Conservation (phyloP, 2,113 vertebrate genomes). For the Micronycteris hirsuta region DNA sequence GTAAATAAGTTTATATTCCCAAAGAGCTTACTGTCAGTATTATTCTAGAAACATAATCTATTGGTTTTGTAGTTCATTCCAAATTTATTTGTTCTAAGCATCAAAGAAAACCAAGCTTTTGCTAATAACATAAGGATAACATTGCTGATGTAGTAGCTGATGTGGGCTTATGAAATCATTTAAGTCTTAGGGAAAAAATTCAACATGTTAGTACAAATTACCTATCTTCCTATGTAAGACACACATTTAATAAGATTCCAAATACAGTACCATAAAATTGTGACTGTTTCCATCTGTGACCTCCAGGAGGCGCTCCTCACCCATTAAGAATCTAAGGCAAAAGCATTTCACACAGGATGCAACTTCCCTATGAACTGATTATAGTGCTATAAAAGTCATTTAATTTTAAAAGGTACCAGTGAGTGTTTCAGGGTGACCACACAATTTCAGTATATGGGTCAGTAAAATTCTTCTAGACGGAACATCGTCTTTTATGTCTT, state of each 20-base stretch:
- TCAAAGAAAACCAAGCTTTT: conserved; percentile 17
- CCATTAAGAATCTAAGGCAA: conserved; percentile 25
- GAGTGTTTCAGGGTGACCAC: conserved; percentile 28
- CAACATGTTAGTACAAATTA: neutral
- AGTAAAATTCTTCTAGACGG: conserved; percentile 11
- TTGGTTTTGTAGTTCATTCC: neutral
- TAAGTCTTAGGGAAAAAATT: neutral
- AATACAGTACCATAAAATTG: neutral
- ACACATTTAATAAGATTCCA: neutral
- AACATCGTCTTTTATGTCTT: neutral
- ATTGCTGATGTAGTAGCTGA: neutral
- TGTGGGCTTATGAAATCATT: neutral
- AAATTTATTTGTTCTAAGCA: neutral
- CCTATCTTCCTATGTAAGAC: neutral
- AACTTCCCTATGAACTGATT: conserved; percentile 26
- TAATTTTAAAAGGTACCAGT: conserved; percentile 30
- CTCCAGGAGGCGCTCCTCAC: conserved; percentile 71
- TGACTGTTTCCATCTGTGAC: conserved; percentile 20
- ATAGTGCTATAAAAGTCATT: neutral
- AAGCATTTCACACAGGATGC: neutral
- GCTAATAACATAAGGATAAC: neutral
- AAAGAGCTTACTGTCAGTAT: neutral
- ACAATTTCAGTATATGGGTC: neutral
- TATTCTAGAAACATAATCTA: neutral
- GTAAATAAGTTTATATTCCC: neutral